Evolutionary conservation across 2,888 invertebrate species (phyloP).

Genomic region (Dione vanillae): DNA sequence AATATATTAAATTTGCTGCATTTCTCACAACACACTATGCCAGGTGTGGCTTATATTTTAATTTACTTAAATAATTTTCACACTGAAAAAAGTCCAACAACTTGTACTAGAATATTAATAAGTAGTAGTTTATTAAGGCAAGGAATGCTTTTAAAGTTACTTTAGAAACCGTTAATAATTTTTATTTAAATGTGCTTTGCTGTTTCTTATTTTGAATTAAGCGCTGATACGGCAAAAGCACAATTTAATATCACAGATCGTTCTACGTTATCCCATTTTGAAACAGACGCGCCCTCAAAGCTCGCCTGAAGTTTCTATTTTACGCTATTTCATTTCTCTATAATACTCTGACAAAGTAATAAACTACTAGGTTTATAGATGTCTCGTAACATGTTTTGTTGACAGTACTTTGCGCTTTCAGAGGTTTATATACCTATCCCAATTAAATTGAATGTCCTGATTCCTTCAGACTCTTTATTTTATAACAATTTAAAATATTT

Average conservation of each 20-base stretch:
- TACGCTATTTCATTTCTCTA: constrained; percentile 36
- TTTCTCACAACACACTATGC: background rate
- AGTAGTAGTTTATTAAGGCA: too few relatives aligned
- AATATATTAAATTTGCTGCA: too few relatives aligned
- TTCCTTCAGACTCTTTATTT: constrained; percentile 20
- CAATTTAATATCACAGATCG: background rate
- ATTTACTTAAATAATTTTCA: background rate
- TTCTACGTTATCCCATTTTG: background rate
- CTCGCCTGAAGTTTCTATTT: constrained; percentile 29
- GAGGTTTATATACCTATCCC: constrained; percentile 20
- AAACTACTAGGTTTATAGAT: constrained; percentile 61
- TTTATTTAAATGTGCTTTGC: background rate
- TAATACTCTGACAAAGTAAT: constrained; percentile 52
- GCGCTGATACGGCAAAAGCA: background rate
- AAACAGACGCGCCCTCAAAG: constrained; percentile 12
- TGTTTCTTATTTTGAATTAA: background rate
- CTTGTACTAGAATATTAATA: too few relatives aligned
- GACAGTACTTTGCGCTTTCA: constrained; percentile 45
- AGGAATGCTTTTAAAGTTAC: background rate
- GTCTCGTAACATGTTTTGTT: constrained; percentile 51
- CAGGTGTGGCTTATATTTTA: background rate
- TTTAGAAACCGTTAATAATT: background rate
- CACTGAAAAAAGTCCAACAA: too few relatives aligned
- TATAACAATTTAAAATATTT: too few relatives aligned
- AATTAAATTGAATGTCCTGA: constrained; percentile 26